Base-by-base conservation (phyloP, 2,888 invertebrate genomes). In the Melieria crassipennis region DNA sequence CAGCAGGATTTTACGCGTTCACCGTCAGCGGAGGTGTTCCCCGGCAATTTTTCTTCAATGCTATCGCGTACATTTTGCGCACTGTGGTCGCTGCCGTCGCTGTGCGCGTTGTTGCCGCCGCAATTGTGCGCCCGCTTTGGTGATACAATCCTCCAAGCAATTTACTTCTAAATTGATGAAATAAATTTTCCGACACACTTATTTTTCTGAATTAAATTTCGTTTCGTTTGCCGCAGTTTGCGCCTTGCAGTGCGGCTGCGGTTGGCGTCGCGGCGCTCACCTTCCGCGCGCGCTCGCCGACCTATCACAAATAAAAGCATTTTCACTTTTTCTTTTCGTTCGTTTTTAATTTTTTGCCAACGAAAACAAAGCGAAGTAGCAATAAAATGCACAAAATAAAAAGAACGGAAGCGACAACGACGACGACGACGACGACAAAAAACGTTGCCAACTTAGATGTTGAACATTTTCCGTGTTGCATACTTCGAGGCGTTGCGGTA, bases 101-200 rank as follows among this genome's bases (percentile, higher is more conserved):
- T 67, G 56, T 69, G n/a, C 13, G 55, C 57, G 55, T 45, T 55
- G 9, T 45, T 55, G 9, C 16, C 13, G 2, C 7, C 7, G 4
- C 43, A n/a, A 45, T 16, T 42, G 6, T 61, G 11, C 13, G n/a
- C 13, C 10, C 30, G 55, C 56, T 30, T 55, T 43, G 75, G 78
- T 75, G 75, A 78, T 78, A 76, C 77, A 81, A 81, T 83, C 81
- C 84, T 84, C 82, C 81, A 83, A 85, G 83, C 85, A 84, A 84
- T 85, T 85, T 84, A 83, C 83, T 85, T 82, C 79, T 79, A 85
- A 85, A 84, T 84, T 85, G 85, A 83, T 83, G 84, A 85, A 83
- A 85, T 84, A 84, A 82, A 85, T 84, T 84, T 85, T 84, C 82
- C 82, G 80, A 79, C 79, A 81, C 83, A 82, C 82, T 82, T 82